Evolutionary conservation across 92 coral and sea anemone genomes (phyloP), one percentile per base, ranked within the genome.

Genomic region (Scolanthus callimorphus): DNA sequence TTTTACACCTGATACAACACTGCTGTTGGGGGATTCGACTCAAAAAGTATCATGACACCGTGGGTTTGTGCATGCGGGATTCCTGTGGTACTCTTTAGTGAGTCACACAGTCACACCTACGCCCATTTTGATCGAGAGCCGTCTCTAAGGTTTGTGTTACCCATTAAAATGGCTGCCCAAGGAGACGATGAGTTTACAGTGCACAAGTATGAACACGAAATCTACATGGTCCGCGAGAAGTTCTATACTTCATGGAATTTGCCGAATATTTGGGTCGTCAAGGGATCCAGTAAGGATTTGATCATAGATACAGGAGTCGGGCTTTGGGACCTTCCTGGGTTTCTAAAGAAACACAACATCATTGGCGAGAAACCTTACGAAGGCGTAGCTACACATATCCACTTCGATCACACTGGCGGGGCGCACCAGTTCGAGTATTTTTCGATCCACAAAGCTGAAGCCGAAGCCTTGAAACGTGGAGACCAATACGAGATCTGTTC

Each of bases 381-480:
- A 37, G 86, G 71, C 2, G 86, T 80, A 3, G 86, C 86, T 55
- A 67, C 86, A 8, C 86, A 80, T 25, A 17, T 74, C 43, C 86
- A 80, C 50, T 80, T 73, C 41, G 86, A 80, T 39, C 86, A 80
- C 60, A 71, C 81, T 0, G 86, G 86, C 25, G 86, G 86, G 10
- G n/a, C 73, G 22, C 72, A 80, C 34, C 86, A 80, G 77, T 80
- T 80, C 39, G 82, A 73, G 50, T 59, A 74, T 57, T 70, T 80
- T 11, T 63, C 86, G 19, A 80, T 80, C 20, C 86, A 80, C 77
- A 31, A 34, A 19, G 56, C 28, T 8, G 86, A 80, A 10, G 82
- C 82, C 27, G 49, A 80, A 2, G 86, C 86, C 15, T 60, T 80
- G 27, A 55, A 50, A 38, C 23, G 11, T 8, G 82, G 82, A 0